phyloP scores from a whole-genome alignment of 2,113 vertebrate species.

The Pseudopipra pipra region DNA sequence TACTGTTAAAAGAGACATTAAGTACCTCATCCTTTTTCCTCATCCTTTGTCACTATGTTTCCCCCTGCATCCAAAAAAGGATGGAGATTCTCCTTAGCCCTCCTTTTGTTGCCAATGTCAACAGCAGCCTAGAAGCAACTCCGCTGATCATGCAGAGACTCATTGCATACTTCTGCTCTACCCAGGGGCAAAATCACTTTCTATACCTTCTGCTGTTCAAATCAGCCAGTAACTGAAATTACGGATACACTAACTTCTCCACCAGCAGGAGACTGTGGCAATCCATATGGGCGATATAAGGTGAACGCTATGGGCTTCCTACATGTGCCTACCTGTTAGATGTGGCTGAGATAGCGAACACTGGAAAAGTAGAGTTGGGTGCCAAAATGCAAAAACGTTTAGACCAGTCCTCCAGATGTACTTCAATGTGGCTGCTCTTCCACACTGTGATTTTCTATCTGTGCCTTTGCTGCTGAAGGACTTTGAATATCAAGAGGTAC shows the following conservation, averaged over 20 bases:
- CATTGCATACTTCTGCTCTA: background rate
- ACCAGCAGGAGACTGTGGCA: background rate
- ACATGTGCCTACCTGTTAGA: background rate
- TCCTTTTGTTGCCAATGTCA: background rate
- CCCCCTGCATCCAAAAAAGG: background rate
- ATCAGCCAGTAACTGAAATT: background rate
- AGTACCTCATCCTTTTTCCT: background rate
- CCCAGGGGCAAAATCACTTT: background rate
- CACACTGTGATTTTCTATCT: accelerated
- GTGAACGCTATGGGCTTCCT: background rate
- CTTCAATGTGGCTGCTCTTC: background rate
- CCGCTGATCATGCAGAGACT: background rate
- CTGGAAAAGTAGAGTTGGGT: background rate
- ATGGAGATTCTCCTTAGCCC: background rate
- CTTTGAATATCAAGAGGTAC: background rate
- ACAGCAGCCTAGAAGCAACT: background rate
- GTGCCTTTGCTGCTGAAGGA: background rate
- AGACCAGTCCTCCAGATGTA: background rate
- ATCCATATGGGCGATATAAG: background rate
- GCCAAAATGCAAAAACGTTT: background rate
- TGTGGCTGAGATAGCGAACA: background rate
- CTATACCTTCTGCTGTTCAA: background rate
- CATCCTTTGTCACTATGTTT: background rate
- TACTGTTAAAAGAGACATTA: background rate
- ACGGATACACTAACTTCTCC: background rate